Percentiles rank a stretch among this genome's conserved stretches.
These are phyloP conservation scores for Cecropterus lyciades DNA, from an alignment of 1,140 invertebrate species.

Conservation along the genomic window DNA sequence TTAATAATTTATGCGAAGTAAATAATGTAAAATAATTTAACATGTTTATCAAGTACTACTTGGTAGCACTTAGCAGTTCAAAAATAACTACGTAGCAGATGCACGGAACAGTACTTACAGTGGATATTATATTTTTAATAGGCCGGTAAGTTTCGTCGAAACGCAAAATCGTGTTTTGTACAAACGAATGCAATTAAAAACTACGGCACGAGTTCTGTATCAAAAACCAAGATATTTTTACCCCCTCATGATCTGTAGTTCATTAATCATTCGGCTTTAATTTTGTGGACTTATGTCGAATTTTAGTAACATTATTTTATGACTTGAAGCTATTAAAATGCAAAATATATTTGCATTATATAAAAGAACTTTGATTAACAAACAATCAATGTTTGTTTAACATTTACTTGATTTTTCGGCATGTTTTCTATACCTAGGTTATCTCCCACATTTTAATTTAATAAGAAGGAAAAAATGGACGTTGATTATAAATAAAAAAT, in stretches of 20 bases:
- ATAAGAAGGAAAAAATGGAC: too few relatives aligned
- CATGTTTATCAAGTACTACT: conserved; percentile 1
- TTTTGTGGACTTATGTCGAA: neutral
- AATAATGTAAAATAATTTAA: neutral
- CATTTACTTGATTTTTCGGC: too few relatives aligned
- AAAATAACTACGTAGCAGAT: conserved; percentile 11
- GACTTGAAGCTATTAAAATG: too few relatives aligned
- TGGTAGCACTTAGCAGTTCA: conserved; percentile 46
- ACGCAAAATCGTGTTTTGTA: conserved; percentile 52
- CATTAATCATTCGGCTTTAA: neutral
- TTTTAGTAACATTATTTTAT: neutral
- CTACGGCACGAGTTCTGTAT: conserved; percentile 27
- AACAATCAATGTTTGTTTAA: too few relatives aligned
- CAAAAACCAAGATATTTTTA: conserved; percentile 29
- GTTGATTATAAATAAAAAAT: too few relatives aligned
- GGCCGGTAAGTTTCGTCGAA: conserved; percentile 41
- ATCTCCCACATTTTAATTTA: too few relatives aligned
- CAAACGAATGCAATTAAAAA: conserved; percentile 69
- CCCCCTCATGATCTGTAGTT: neutral
- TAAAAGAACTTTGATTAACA: too few relatives aligned
- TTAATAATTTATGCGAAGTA: too few relatives aligned
- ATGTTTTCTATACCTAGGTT: too few relatives aligned
- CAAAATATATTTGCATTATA: too few relatives aligned
- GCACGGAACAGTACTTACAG: neutral
- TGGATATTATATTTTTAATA: conserved; percentile 7